A percentile compares a stretch with the other conserved stretches of the same genome.
Conservation (phyloP, 2,113 vertebrate species). For the Aegithalos caudatus region DNA sequence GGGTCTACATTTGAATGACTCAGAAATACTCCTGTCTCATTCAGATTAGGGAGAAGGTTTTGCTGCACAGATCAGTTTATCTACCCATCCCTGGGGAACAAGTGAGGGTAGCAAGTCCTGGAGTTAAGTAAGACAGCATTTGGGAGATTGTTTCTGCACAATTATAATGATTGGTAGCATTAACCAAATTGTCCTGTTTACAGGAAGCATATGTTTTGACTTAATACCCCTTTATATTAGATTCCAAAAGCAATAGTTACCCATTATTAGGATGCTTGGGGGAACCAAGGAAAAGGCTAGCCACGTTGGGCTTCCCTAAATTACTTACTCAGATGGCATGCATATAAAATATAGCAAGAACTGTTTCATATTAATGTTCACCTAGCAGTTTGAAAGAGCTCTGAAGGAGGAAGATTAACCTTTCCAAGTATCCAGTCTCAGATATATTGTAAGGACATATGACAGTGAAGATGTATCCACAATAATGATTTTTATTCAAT, state of each 20-base stretch:
- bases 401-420: background rate
- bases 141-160: background rate
- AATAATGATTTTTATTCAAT: background rate
- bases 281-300: background rate
- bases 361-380: background rate
- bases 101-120: background rate
- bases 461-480: background rate
- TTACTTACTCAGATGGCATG: background rate
- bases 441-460: background rate
- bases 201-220: background rate
- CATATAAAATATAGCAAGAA: background rate
- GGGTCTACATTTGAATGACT: background rate
- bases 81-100: background rate
- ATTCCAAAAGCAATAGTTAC: background rate
- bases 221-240: background rate
- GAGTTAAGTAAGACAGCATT: background rate
- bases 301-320: background rate
- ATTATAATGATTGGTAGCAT: background rate
- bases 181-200: background rate
- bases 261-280: background rate
- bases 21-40: background rate
- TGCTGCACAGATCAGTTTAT: background rate
- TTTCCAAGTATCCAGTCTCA: background rate
- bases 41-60: background rate
- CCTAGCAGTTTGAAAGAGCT: background rate